A percentile compares a stretch with the other conserved stretches of the same genome.
phyloP scores from a whole-genome alignment of 2,113 vertebrate species.

The Syngnathoides biaculeatus region DNA sequence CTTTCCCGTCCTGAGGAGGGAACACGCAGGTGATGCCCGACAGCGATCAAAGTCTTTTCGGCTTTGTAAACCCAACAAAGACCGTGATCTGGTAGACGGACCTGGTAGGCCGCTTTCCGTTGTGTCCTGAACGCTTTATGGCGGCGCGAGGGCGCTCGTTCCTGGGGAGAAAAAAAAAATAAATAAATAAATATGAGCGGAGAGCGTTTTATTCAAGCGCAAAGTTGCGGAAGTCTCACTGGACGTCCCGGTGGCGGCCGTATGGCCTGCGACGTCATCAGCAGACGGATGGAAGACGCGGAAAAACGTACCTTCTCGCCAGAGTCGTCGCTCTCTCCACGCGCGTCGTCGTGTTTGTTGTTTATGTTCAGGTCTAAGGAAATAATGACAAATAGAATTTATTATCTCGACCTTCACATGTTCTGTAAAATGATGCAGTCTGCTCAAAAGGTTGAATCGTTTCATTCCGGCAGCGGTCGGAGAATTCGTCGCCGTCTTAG shows the following conservation, averaged over 20 bases:
- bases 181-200: no score
- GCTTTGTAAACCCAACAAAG: neutral
- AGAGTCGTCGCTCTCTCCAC: slow-evolving; percentile 12
- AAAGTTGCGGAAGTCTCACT: no score
- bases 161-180: neutral
- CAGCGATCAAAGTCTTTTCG: neutral
- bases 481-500: no score
- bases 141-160: neutral
- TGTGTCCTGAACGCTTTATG: slow-evolving; percentile 44
- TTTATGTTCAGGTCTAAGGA: slow-evolving; percentile 16
- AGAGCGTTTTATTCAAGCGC: no score
- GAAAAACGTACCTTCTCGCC: slow-evolving; percentile 24
- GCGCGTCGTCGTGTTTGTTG: neutral
- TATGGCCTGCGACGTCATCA: no score
- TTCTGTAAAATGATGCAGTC: no score
- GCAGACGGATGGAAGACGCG: neutral
- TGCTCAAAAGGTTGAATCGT: no score
- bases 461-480: no score
- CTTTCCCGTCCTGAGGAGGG: slow-evolving; percentile 80
- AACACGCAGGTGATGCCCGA: neutral
- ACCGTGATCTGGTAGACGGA: slow-evolving; percentile 15
- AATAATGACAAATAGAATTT: neutral
- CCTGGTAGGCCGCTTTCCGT: slow-evolving; percentile 52
- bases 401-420: no score
- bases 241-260: no score